Base-by-base conservation (phyloP, 2,888 invertebrate genomes). In the Eumerus sabulonum region DNA sequence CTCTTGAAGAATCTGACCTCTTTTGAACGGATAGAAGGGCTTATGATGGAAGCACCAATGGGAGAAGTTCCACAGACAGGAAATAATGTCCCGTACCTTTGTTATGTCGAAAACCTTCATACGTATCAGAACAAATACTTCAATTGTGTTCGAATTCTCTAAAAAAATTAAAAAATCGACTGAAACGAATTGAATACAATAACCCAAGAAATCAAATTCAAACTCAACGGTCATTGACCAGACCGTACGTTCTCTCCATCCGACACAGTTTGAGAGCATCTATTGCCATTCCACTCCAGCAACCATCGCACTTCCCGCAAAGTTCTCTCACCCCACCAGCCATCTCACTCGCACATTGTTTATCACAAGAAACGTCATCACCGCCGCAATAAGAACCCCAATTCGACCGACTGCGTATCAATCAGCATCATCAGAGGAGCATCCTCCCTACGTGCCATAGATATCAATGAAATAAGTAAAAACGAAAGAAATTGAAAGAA, bases 321-420 rank as follows among this genome's bases (percentile, higher is more conserved):
- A 66, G 60, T 19, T 53, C 12, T 1, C 11, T 16, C 16, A 11
- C 56, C 27, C 50, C 47, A 47, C 38, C 0, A 36, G 14, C 73
- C 35, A 53, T 79, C 77, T 73, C 77, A 2, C 42, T 77, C 17
- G n/a, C 1, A n/a, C 59, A 51, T 57, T 59, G 73, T 63, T 77
- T 76, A 63, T 79, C 73, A 79, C 73, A 79, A 79, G 73, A 68
- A 68, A 68, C 62, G 73, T 79, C 77, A 79, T 53, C 36, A 40
- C 40, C 5, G 11, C 40, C 35, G 35, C 64, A 67, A 56, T 18
- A 54, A 63, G 59, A 71, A 50, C 53, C 70, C 45, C 18, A 47
- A 44, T 35, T 48, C n/a, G n/a, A n/a, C n/a, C n/a, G n/a, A 50
- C 27, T 56, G 44, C 51, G 63, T 56, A 47, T 18, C n/a, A 40